phyloP scores from a whole-genome alignment of 2,113 vertebrate species.

The Tetraodon nigroviridis region DNA sequence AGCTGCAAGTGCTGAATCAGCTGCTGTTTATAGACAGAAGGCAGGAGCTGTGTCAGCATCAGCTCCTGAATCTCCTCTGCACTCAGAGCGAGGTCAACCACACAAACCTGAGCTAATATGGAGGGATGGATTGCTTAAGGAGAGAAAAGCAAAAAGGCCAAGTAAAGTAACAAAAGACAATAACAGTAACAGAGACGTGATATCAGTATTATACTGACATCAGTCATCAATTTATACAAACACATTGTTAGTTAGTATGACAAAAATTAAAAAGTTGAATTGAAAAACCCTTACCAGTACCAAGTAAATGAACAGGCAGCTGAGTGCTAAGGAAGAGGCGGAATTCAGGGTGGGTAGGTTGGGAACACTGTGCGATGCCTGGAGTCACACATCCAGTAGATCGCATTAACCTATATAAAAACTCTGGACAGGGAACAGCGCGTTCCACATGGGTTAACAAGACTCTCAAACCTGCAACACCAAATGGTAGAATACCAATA shows the following conservation, averaged over 20 bases:
- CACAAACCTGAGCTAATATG: constrained; percentile 68
- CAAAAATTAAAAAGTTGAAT: neutral
- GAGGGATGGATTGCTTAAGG: constrained; percentile 70
- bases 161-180: neutral
- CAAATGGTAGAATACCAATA: neutral
- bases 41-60: constrained; percentile 75
- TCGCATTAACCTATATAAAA: constrained; percentile 48
- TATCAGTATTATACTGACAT: too few relatives aligned
- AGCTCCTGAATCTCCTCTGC: constrained; percentile 70
- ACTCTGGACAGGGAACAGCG: constrained; percentile 15
- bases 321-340: constrained; percentile 75
- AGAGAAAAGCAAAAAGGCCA: constrained; percentile 7
- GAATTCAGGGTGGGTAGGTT: constrained; percentile 59
- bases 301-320: constrained; percentile 65
- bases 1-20: constrained; percentile 59
- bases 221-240: too few relatives aligned
- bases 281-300: constrained; percentile 65
- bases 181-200: too few relatives aligned
- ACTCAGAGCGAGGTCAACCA: constrained; percentile 77
- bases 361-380: constrained; percentile 7
- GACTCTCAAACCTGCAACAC: constrained; percentile 68
- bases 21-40: constrained; percentile 54
- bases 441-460: constrained; percentile 72
- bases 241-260: too few relatives aligned
- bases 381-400: constrained; percentile 4